Evolutionary conservation across 2,797 vertebrate species (phyloP).

Genomic region (Onychomys leucogaster): DNA sequence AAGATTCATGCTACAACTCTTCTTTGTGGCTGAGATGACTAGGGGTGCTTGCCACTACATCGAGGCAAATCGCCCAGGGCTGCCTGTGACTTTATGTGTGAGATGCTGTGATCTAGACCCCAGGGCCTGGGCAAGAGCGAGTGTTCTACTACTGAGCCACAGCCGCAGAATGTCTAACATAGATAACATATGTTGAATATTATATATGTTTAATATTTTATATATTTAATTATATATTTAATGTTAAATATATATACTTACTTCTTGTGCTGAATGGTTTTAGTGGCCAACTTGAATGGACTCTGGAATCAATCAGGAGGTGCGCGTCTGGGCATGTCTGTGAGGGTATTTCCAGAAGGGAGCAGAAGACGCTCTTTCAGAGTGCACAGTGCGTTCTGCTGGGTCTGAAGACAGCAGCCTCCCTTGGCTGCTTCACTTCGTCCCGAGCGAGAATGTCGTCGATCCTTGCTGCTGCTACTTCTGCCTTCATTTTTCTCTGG

Average conservation of each 20-base stretch:
- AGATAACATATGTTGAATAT: too few relatives aligned
- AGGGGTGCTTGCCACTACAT: background rate
- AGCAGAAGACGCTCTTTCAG: background rate
- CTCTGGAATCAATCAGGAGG: background rate
- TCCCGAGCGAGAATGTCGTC: background rate
- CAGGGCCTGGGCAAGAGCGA: background rate
- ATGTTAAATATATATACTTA: too few relatives aligned
- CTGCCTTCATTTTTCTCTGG: too few relatives aligned
- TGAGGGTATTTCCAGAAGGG: background rate
- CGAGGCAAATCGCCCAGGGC: background rate
- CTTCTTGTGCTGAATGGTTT: background rate
- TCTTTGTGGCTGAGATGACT: background rate
- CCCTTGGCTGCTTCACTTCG: background rate
- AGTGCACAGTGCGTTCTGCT: background rate
- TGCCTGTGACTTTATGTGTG: background rate
- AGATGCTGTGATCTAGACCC: background rate
- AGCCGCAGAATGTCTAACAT: background rate
- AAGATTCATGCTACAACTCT: too few relatives aligned
- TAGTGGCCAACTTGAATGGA: background rate
- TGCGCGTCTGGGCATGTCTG: too few relatives aligned
- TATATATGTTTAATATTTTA: too few relatives aligned
- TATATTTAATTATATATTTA: too few relatives aligned
- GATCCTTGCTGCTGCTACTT: background rate
- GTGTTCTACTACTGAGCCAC: background rate
- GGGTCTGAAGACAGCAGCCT: background rate